Conservation (phyloP, 1,140 invertebrate species). For the Cryptotermes secundus region DNA sequence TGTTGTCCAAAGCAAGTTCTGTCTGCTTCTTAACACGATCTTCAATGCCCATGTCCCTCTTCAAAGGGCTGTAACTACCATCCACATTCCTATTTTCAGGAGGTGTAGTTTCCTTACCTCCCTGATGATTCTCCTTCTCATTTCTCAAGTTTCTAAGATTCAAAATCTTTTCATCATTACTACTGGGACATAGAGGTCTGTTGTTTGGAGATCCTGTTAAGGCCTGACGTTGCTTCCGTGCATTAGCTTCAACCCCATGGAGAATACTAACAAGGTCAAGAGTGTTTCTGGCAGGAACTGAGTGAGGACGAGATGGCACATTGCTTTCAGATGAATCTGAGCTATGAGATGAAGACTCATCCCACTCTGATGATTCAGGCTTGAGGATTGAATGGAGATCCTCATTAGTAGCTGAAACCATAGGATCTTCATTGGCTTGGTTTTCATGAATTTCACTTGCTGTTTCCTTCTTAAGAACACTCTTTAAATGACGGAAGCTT, state of each 20-base stretch:
- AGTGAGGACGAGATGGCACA: not conserved
- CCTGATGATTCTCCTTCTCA: slow-evolving; percentile 25
- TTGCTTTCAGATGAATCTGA: slow-evolving; percentile 10
- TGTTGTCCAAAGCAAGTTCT: not conserved
- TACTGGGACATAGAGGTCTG: not conserved
- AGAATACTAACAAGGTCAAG: slow-evolving; percentile 38
- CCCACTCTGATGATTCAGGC: slow-evolving; percentile 37
- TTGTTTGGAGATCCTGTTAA: not conserved
- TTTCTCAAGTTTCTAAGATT: slow-evolving; percentile 33
- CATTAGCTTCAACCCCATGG: slow-evolving; percentile 36
- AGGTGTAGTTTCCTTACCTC: not conserved
- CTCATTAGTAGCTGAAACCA: not conserved
- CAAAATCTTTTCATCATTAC: slow-evolving; percentile 31
- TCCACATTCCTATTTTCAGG: not conserved
- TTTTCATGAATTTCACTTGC: slow-evolving; percentile 7
- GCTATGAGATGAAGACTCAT: not conserved
- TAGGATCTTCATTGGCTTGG: not conserved
- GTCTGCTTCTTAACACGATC: not conserved
- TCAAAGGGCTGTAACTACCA: not conserved
- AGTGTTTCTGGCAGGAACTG: not conserved
- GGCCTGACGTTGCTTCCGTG: slow-evolving; percentile 24
- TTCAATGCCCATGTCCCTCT: not conserved
- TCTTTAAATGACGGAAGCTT: slow-evolving; percentile 37
- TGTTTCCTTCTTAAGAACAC: slow-evolving; percentile 43
- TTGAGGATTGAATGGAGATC: slow-evolving; percentile 39